Evolutionary conservation across 2,797 vertebrate genomes (phyloP).

Genomic region (Arvicola amphibius): DNA sequence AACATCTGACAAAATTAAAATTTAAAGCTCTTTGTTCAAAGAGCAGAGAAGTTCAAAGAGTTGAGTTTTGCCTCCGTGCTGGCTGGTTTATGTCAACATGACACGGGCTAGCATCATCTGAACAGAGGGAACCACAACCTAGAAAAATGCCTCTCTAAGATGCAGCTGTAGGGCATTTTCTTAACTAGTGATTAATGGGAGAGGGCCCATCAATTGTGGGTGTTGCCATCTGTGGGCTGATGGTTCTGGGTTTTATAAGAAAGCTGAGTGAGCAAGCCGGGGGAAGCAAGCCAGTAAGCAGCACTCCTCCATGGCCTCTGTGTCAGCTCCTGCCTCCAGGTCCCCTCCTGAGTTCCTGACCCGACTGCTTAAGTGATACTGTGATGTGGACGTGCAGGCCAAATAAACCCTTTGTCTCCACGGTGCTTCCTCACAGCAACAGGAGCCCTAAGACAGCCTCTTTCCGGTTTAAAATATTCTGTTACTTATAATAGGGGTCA

Average conservation of each 20-base stretch:
- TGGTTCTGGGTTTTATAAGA: not conserved
- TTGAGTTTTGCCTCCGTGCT: not conserved
- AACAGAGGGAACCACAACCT: not conserved
- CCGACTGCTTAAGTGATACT: not conserved
- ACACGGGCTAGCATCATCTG: not conserved
- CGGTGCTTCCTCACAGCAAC: not conserved
- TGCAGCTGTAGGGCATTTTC: not conserved
- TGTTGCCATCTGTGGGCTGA: not conserved
- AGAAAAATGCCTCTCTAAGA: not conserved
- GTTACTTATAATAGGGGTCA: not conserved
- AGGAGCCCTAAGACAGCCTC: not conserved
- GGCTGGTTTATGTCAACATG: not conserved
- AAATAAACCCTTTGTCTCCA: no score
- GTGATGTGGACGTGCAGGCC: no score
- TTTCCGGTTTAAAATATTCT: conserved; percentile 41
- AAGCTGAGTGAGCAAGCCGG: not conserved
- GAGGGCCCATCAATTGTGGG: not conserved
- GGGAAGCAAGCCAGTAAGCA: not conserved
- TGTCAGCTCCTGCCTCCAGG: not conserved
- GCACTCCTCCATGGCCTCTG: not conserved
- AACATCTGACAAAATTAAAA: conserved; percentile 21
- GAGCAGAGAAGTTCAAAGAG: not conserved
- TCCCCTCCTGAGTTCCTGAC: not conserved
- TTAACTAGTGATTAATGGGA: not conserved
- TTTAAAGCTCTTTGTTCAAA: not conserved